Evolutionary conservation across 2,797 vertebrate genomes (phyloP), one percentile per base, ranked within the genome.

Genomic region (Streptopelia turtur): DNA sequence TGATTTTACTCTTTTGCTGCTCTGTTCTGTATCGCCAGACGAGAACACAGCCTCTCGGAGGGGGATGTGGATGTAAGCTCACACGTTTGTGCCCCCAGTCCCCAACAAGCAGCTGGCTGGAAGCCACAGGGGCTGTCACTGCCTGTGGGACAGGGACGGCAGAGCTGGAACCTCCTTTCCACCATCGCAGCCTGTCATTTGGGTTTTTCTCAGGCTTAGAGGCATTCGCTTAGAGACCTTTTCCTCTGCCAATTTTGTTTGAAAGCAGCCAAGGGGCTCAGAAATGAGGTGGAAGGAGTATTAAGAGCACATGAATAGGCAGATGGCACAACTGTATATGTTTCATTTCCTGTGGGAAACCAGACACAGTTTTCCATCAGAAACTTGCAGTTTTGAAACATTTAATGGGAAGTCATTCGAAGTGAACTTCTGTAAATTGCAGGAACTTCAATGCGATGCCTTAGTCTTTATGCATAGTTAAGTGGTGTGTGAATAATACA

Each of bases 271-370:
- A 83, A 64, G 15, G 63, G 57, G 69, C 39, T 89, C 43, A 68
- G 64, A 92, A 90, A 43, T 83, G 65, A 78, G 57, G 57, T 49
- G 65, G 76, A 90, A 90, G 61, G 43, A 88, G 28, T 61, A 71
- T 83, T 93, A 92, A 83, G 43, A 91, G 82, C 85, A 91, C 71
- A 61, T 77, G 82, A 91, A 85, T 39, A 93, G 41, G 77, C 85
- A 96, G 85, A 92, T 92, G 72, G 86, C 69, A 90, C 88, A 95
- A 81, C 61, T 81, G 76, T 66, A 15, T 79, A 37, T 45, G 16
- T 83, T 89, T 89, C 37, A 30, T 87, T 74, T 95, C 92, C 80
- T 78, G 21, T 60, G 90, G 83, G 92, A 96, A 95, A 71, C 39
- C 65, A 92, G 69, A 60, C 45, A 28, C 17, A 47, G 22, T 63